These are phyloP conservation scores for Gulo gulo DNA, from an alignment of 2,113 vertebrate species.

Conservation along the genomic window DNA sequence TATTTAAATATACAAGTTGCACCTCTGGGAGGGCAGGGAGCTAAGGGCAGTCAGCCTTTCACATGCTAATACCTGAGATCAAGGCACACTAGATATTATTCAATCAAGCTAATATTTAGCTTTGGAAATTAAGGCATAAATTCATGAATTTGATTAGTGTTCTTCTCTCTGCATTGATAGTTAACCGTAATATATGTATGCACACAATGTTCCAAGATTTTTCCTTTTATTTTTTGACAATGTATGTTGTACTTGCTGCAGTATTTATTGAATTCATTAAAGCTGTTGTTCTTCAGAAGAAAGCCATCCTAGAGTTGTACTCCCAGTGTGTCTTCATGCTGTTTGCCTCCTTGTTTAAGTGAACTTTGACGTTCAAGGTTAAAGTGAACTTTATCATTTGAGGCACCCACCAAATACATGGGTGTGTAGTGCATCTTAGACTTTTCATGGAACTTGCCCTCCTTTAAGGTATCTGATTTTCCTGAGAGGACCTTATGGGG, in stretches of 20 bases:
- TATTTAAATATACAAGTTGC: neutral
- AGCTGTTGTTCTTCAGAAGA: neutral
- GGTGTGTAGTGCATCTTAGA: neutral
- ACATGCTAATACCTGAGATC: neutral
- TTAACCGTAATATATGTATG: neutral
- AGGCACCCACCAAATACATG: neutral
- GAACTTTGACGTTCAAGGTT: neutral
- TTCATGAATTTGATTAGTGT: slow-evolving; percentile 31
- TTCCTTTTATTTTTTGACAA: neutral
- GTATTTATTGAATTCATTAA: slow-evolving; percentile 10
- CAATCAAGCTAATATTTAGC: slow-evolving; percentile 52
- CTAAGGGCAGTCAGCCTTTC: neutral
- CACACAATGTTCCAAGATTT: neutral
- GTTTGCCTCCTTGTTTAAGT: neutral
- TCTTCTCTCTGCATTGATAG: slow-evolving; percentile 15
- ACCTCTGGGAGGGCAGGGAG: neutral
- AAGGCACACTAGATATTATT: neutral
- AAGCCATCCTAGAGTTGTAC: neutral
- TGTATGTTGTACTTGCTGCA: neutral
- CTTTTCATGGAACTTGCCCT: neutral
- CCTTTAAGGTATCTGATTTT: neutral
- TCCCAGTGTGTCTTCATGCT: neutral
- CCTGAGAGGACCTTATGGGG: neutral
- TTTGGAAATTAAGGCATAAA: slow-evolving; percentile 45
- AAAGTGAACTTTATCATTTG: neutral